Evolutionary conservation across 2,888 invertebrate species (phyloP), one percentile per base, ranked within the genome.

Genomic region (Drosophila anomelani): DNA sequence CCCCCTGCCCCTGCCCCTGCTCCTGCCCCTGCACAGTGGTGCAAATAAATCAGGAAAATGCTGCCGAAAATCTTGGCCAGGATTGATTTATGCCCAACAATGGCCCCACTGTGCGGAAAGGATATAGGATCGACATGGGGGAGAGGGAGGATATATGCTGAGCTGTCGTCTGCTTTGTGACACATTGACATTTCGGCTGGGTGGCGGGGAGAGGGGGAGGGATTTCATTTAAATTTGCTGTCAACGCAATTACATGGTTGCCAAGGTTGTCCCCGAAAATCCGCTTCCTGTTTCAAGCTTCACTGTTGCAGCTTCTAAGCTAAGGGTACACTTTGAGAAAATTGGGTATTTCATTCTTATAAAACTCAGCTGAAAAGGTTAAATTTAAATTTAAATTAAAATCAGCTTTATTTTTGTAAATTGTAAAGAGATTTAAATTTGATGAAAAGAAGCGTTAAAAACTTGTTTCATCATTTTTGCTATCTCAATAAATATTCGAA

Each of bases 201-300:
- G 62, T 70, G 73, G 15, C 17, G 20, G 47, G 54, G 39, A 43
- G 26, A 39, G 39, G 69, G 20, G 51, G 9, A 74, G 69, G 87
- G 76, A 88, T 86, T 85, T 86, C 84, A 84, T 85, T 85, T 86
- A 89, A 89, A 88, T 89, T 90, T 89, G 85, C 88, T 90, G 89
- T 85, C 80, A 85, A 80, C 78, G 85, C 88, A 80, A 80, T 85
- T 83, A 79, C 86, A 83, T 83, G 80, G 77, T 78, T 74, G 62
- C 73, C 53, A 71, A 47, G 71, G 61, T 55, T 51, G 34, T 51
- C 34, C 23, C 29, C 46, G 23, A 34, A 70, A 71, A 70, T 60
- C 72, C 72, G 73, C 61, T 58, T 72, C 71, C 73, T 72, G 61
- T 61, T 61, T 53, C 39, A 41, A 41, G 15, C 49, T 49, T 20